Evolutionary conservation across 2,113 vertebrate genomes (phyloP), one percentile per base, ranked within the genome.

Genomic region (Terrapene triunguis): DNA sequence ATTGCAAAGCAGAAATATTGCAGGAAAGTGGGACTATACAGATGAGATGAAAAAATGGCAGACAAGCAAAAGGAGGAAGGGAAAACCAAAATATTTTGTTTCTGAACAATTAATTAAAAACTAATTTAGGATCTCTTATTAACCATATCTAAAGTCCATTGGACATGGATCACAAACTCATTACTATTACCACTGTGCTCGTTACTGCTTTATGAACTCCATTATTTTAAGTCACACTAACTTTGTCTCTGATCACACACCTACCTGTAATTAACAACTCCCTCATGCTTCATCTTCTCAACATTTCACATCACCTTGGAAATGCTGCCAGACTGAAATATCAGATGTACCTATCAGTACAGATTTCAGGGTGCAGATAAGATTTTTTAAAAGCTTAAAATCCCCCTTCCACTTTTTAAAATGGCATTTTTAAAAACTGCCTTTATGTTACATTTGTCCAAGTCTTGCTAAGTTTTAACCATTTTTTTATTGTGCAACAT

Each of bases 81-180:
- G 8, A 78, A 62, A 62, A 62, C 44, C 95, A 96, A 97, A 97
- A 97, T 95, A 97, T 97, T 97, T 96, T 97, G 96, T 97, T 97
- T 97, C 97, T 91, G 97, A 97, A 97, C 96, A 97, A 96, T 97
- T 97, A 97, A 97, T 97, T 94, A 96, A 76, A 84, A 96, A 93
- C 88, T 94, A 92, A 97, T 96, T 91, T 95, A 93, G 82, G 86
- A 92, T 97, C 88, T 97, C 19, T 95, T 91, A 96, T 96, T 92
- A 97, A 81, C 93, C 95, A 82, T 93, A 97, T 93, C 94, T 90
- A 92, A 89, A 95, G 84, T 76, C 91, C 95, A 85, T 74, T 89
- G 82, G 96, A 74, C 88, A 97, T 62, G 96, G 96, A 96, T 93
- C 97, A 97, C 96, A 96, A 96, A 96, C 42, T 92, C 92, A 10